Evolutionary conservation across 2,113 vertebrate genomes (phyloP), one percentile per base, ranked within the genome.

Genomic region (Melospiza melodia): DNA sequence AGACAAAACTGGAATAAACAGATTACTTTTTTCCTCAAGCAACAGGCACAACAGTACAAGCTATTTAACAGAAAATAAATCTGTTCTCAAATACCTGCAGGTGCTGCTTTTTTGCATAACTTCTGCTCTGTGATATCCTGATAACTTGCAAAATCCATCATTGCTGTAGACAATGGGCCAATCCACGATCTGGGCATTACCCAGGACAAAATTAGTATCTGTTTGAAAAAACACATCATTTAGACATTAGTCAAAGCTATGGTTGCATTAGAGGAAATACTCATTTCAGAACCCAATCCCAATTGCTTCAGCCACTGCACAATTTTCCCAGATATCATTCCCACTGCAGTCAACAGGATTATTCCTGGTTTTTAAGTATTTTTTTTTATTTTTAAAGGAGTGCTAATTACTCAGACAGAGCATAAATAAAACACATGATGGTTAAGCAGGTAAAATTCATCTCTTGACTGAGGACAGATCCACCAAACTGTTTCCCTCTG

Each of bases 131-230:
- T 99, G 99, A 94, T 99, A 99, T 73, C 99, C 99, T 14, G 99
- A 99, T 55, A 99, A 97, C 93, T 99, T 99, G 98, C 99, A 99
- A 98, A 99, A 99, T 94, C 99, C 99, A 89, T 99, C 99, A 12
- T 99, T 99, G 98, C 99, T 99, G 98, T 99, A 99, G 91, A 99
- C 99, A 72, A 99, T 98, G 5, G 99, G 99, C 99, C 99, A 99
- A 97, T 99, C 99, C 95, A 99, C 99, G 69, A 99, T 99, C 98
- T 99, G 99, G 88, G 99, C 99, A 92, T 99, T 99, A 61, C 99
- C 99, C 98, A 99, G 96, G 79, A 99, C 99, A 96, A 99, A 99
- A 96, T 99, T 99, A 37, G 99, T 99, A 96, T 99, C 99, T 99
- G 98, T 98, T 90, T 65, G 95, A 96, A 97, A 97, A 89, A 97